These are phyloP conservation scores for Pardosa pseudoannulata DNA, from an alignment of 2,888 invertebrate genomes.

Conservation along the genomic window DNA sequence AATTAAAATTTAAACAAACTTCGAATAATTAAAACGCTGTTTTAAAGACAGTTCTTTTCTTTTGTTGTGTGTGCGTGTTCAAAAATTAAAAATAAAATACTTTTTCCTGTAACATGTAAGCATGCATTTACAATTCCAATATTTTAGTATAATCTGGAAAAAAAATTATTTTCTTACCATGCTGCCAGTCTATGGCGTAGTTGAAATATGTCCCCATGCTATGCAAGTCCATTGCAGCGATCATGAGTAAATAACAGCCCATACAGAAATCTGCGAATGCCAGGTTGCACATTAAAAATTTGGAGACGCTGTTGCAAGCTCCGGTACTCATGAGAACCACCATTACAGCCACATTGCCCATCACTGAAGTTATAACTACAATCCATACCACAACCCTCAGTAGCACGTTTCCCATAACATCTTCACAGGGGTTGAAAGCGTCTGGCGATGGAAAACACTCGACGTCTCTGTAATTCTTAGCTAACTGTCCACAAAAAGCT, in stretches of 20 bases:
- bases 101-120: too few species aligned
- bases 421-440: conserved; percentile 91
- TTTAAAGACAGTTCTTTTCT: too few species aligned
- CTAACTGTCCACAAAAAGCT: conserved; percentile 79
- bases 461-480: conserved; percentile 75
- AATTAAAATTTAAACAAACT: too few species aligned
- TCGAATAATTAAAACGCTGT: too few species aligned
- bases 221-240: conserved; percentile 89
- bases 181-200: conserved; percentile 93
- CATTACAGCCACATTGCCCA: conserved; percentile 90
- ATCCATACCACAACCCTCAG: conserved; percentile 90
- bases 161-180: conserved; percentile 79
- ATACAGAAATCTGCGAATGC: conserved; percentile 93
- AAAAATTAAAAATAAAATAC: too few species aligned
- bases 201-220: conserved; percentile 93
- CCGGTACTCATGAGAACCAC: conserved; percentile 82
- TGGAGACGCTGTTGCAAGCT: conserved; percentile 81
- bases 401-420: conserved; percentile 90
- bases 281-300: conserved; percentile 88
- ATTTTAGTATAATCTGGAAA: too few species aligned
- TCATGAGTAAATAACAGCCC: conserved; percentile 86
- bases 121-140: too few species aligned
- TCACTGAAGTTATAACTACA: conserved; percentile 87
- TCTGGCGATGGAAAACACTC: conserved; percentile 86
- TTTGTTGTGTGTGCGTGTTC: too few species aligned